Conservation (phyloP, 2,888 invertebrate genomes). For the Alloscopus bannaensis region DNA sequence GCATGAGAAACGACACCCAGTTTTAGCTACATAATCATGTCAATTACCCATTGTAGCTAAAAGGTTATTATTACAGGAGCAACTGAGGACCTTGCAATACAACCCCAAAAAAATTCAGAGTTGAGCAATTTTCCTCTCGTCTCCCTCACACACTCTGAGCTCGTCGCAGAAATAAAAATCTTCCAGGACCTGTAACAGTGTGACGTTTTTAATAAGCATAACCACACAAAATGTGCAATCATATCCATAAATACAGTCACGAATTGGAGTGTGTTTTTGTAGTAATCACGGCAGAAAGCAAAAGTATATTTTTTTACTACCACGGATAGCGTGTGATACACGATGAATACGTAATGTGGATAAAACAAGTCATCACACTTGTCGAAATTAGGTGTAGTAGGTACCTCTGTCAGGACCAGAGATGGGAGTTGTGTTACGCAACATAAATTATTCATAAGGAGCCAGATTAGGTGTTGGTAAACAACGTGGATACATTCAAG, state of each 20-base stretch:
- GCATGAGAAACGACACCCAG: slow-evolving; percentile 32
- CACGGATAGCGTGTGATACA: no score
- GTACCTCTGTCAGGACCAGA: no score
- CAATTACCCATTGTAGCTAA: slow-evolving; percentile 23
- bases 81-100: slow-evolving; percentile 32
- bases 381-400: no score
- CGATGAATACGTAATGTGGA: no score
- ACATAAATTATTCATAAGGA: slow-evolving; percentile 36
- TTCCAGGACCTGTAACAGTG: slow-evolving; percentile 2
- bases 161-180: not conserved
- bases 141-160: not conserved
- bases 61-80: slow-evolving; percentile 37
- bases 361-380: no score
- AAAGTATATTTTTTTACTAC: no score
- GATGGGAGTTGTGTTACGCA: no score
- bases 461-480: no score
- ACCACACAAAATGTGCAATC: not conserved
- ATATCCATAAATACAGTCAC: not conserved
- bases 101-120: slow-evolving; percentile 13
- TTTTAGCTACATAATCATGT: slow-evolving; percentile 25
- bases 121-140: not conserved
- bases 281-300: not conserved
- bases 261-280: not conserved
- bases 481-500: no score
- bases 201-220: not conserved